A percentile compares a stretch with the other conserved stretches of the same genome.
Evolutionary conservation across 1,140 invertebrate species (phyloP).

Genomic region (Frieseomelitta varia): DNA sequence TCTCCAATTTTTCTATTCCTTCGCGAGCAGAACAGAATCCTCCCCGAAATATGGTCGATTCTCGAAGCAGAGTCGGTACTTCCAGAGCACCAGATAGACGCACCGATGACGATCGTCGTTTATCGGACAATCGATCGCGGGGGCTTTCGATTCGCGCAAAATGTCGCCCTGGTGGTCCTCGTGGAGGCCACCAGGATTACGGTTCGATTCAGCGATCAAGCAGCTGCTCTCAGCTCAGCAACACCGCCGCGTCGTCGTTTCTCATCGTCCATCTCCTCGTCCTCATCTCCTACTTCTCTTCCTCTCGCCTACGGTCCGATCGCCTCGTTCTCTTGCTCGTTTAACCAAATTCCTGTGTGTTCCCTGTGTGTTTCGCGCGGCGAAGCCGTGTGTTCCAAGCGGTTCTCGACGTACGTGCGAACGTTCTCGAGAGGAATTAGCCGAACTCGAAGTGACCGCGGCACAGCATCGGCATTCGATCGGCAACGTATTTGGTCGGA

Average conservation of each 20-base stretch:
- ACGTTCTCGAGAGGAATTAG: constrained; percentile 28
- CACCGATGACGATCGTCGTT: neutral
- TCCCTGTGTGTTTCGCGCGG: neutral
- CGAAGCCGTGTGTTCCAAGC: neutral
- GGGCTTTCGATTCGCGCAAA: constrained; percentile 1
- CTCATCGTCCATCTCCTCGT: neutral
- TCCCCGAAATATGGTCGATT: too few species aligned
- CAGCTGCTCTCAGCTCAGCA: neutral
- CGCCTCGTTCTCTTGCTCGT: neutral
- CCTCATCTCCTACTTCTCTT: neutral
- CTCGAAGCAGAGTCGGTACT: neutral
- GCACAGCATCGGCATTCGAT: neutral
- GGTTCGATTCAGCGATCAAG: constrained; percentile 23
- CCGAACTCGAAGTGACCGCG: neutral
- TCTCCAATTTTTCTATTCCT: neutral
- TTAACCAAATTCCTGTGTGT: neutral
- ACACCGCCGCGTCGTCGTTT: neutral
- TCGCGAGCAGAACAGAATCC: neutral
- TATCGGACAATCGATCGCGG: neutral
- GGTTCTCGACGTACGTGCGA: neutral
- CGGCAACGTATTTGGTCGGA: neutral
- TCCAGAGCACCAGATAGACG: neutral
- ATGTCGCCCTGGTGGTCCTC: constrained; percentile 20
- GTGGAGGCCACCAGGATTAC: constrained; percentile 21
- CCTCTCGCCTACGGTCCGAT: too few species aligned